Evolutionary conservation across 1,140 invertebrate species (phyloP), one percentile per base, ranked within the genome.

Genomic region (Zelostemma sp.): DNA sequence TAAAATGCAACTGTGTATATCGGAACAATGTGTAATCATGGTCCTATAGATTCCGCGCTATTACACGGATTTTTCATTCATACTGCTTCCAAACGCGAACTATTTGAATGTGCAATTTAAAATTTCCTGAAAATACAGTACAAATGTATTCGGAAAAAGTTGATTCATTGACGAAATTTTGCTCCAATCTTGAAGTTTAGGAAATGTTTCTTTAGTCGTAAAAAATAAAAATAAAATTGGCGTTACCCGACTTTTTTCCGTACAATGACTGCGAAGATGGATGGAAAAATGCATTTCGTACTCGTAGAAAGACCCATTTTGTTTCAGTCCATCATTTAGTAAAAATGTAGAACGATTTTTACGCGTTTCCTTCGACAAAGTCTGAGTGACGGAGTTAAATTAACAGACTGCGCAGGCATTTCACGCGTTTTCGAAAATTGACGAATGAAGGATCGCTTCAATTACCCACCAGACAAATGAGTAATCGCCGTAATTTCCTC

Each of bases 301-400:
- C 6, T 14, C 11, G 4, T 35, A 17, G 19, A 50, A 50, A 35
- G 48, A 35, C 48, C 48, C 38, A 50, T 50, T 50, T 50, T 16
- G 11, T 17, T 50, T 35, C 48, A 16, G 48, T 50, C 48, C 38
- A 31, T 50, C 48, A 50, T 35, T 50, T 35, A 2, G 48, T 35
- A 35, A 15, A 21, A 16, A 50, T 35, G 14, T 50, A 50, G 48
- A 50, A 17, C 48, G 48, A 50, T 50, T 50, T 15, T 14, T 31
- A 50, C 48, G 28, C 18, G 48, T 50, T 50, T 21, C 54, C 51
- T 61, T 54, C 25, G 45, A 9, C 41, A 6, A 15, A 47, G 5
- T 61, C 14, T 38, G 14, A 54, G 28, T 53, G 58, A 61, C 58
- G 41, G 58, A 54, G 17, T 61, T 54, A 61, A 50, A 61, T 61